Conservation (phyloP, 2,797 vertebrate species). For the Syncerus caffer region DNA sequence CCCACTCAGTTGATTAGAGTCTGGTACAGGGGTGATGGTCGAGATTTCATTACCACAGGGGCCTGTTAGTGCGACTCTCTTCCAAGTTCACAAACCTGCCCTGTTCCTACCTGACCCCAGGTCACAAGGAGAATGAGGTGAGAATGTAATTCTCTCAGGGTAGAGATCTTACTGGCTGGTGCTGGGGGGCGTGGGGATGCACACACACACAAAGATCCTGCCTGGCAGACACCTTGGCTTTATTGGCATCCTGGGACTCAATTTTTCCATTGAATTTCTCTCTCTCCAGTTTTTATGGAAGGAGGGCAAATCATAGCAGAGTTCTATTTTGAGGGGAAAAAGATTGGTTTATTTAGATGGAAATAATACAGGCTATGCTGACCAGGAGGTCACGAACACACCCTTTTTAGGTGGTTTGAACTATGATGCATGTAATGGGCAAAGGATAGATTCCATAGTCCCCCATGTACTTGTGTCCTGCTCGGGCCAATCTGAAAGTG, state of each 20-base stretch:
- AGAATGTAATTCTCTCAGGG: neutral
- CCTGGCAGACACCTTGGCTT: neutral
- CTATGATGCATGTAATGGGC: neutral
- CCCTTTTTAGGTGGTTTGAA: neutral
- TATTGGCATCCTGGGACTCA: rapidly evolving
- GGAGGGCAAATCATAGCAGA: neutral
- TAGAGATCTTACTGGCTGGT: neutral
- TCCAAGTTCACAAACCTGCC: neutral
- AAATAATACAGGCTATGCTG: neutral
- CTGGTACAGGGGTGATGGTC: neutral
- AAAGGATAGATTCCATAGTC: neutral
- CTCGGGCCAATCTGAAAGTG: neutral
- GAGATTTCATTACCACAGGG: neutral
- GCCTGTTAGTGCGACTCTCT: neutral
- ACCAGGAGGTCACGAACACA: neutral
- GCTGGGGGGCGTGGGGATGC: rapidly evolving
- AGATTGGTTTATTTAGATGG: neutral
- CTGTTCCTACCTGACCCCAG: neutral
- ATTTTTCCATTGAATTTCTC: neutral
- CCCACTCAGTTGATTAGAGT: neutral
- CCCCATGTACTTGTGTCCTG: neutral
- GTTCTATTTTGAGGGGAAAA: neutral
- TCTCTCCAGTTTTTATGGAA: neutral
- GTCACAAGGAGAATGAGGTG: neutral
- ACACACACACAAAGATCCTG: rapidly evolving